Base-by-base conservation (phyloP, 1,140 invertebrate genomes). In the Augochlora pura region DNA sequence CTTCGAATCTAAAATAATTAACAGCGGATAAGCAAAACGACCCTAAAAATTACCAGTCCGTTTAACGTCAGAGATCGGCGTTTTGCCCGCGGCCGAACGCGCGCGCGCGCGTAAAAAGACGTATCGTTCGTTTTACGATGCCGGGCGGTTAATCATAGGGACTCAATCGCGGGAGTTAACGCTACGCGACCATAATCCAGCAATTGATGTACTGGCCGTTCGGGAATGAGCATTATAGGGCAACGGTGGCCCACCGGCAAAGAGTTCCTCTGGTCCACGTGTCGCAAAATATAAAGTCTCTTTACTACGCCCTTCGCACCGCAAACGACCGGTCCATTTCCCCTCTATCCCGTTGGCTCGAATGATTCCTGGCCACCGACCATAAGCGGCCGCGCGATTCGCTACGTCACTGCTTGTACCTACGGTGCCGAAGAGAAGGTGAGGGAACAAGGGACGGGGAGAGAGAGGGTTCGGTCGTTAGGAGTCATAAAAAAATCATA, bases 401-500 rank as follows among this genome's bases (percentile, higher is more conserved):
- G n/a, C 54, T n/a, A 32, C 32, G 54, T 46, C 42, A 14, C 42
- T 46, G 10, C 42, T 9, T 46, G 42, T 46, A 46, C 10, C 10
- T 46, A 46, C 42, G 42, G 14, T 10, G 12, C 2, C 42, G 2
- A 12, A 46, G 42, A 46, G 42, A 46, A 14, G 14, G 42, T 12
- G 42, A 46, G 10, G 12, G 42, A 46, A 0, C 10, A 0, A 46
- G 10, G 12, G 10, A 46, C 0, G 12, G 12, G 12, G 42, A 12
- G 42, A 14, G 42, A 46, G 60, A 62, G 6, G 9, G 7, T 3
- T 16, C 8, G 60, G 27, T 63, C 60, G 63, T 42, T 42, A 39
- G 38, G 32, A 38, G 63, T 14, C 63, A 38, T 64, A 64, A 64
- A 64, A 64, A n/a, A 38, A 42, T 60, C 59, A 42, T 42, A 64